These are phyloP conservation scores for Sitta europaea DNA, from an alignment of 2,113 vertebrate species.

Conservation along the genomic window DNA sequence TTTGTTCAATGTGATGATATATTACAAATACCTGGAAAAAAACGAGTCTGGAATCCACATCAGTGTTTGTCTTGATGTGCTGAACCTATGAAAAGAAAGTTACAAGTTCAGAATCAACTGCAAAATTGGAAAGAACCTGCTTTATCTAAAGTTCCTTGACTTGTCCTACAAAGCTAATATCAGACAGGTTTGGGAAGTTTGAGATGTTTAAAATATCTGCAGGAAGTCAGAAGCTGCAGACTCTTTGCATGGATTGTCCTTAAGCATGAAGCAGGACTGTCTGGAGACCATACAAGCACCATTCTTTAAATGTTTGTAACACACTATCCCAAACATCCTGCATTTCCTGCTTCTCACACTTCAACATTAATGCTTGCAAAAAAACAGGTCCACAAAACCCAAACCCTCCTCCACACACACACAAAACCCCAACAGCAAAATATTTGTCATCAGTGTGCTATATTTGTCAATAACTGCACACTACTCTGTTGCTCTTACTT, in stretches of 20 bases:
- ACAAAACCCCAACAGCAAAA: not conserved
- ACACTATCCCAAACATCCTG: not conserved
- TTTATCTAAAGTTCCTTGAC: not conserved
- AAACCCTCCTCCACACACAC: not conserved
- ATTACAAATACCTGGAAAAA: conserved; percentile 90
- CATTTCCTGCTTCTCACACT: not conserved
- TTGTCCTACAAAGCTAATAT: not conserved
- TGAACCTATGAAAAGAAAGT: conserved; percentile 82
- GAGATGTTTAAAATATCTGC: not conserved
- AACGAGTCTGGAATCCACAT: conserved; percentile 99
- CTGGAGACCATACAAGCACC: not conserved
- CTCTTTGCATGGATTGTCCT: not conserved
- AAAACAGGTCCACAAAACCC: not conserved
- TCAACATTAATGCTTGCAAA: not conserved
- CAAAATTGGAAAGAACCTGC: not conserved
- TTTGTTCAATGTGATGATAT: not conserved
- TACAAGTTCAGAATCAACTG: not conserved
- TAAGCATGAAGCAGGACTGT: not conserved
- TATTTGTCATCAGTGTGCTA: not conserved
- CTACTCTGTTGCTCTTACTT: not conserved
- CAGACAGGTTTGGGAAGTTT: not conserved
- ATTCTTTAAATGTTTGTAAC: not conserved
- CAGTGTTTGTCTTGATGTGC: conserved; percentile 96
- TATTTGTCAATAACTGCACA: not conserved
- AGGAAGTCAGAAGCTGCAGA: not conserved